A percentile compares a stretch with the other conserved stretches of the same genome.
These are phyloP conservation scores for Pipistrellus pygmaeus DNA, from an alignment of 2,797 vertebrate species.

Conservation along the genomic window DNA sequence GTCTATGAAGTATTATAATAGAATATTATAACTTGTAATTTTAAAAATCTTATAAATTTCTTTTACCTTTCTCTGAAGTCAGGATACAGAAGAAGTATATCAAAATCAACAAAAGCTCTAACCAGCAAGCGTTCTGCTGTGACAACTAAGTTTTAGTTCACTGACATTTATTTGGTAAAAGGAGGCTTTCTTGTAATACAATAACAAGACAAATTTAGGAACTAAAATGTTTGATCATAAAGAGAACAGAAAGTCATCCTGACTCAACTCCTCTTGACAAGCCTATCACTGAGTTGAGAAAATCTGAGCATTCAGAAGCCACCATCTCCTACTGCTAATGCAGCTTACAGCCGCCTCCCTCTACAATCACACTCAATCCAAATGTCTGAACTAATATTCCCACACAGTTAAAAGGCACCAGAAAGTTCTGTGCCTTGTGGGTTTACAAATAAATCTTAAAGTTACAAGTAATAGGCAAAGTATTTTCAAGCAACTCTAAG, in stretches of 20 bases:
- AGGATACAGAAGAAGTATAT: constrained; percentile 16
- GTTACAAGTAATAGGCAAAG: neutral
- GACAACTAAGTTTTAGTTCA: constrained; percentile 18
- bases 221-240: neutral
- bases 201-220: constrained; percentile 45
- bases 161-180: neutral
- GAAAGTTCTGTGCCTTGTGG: neutral
- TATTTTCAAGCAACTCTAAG: constrained; percentile 36
- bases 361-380: constrained; percentile 3
- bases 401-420: neutral
- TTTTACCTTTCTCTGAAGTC: constrained; percentile 26
- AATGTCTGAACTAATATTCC: neutral
- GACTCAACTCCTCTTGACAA: neutral
- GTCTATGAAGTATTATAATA: neutral
- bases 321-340: neutral
- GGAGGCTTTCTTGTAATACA: neutral
- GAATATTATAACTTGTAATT: neutral
- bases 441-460: constrained; percentile 30
- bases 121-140: neutral
- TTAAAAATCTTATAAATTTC: neutral
- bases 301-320: neutral
- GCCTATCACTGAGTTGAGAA: neutral
- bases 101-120: constrained; percentile 42
- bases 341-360: neutral
- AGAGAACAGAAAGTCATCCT: neutral